Evolutionary conservation across 2,888 invertebrate genomes (phyloP).

Genomic region (Troides helena): DNA sequence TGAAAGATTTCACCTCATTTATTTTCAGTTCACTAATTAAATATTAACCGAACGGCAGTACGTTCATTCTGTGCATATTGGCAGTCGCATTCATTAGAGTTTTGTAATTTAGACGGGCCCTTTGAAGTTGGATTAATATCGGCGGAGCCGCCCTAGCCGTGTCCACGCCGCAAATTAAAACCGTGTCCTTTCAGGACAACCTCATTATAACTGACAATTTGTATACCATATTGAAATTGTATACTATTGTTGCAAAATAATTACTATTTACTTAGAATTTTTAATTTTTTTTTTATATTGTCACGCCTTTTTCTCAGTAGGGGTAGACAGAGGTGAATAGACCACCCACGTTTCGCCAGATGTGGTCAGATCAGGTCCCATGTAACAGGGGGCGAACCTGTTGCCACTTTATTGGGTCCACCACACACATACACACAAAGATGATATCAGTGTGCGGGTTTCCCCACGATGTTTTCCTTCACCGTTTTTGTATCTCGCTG

Average conservation of each 20-base stretch:
- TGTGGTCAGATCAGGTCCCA: too few species aligned
- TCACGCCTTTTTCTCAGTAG: too few species aligned
- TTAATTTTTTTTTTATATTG: too few species aligned
- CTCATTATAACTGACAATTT: constrained; percentile 63
- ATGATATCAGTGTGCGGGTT: too few species aligned
- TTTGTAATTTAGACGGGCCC: constrained; percentile 63
- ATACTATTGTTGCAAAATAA: constrained; percentile 12
- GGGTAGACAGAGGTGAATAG: too few species aligned
- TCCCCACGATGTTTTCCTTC: too few species aligned
- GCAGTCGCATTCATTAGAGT: constrained; percentile 38
- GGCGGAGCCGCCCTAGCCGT: constrained; percentile 44
- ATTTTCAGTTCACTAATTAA: constrained; percentile 25
- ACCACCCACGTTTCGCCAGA: too few species aligned
- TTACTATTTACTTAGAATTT: too few species aligned
- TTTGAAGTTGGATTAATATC: constrained; percentile 75
- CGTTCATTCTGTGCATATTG: constrained; percentile 26
- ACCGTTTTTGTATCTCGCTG: too few species aligned
- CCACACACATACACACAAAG: too few species aligned
- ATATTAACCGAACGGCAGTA: constrained; percentile 9
- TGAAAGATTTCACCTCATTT: not conserved
- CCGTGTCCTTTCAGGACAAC: constrained; percentile 59
- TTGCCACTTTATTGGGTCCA: too few species aligned
- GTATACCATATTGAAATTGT: constrained; percentile 36
- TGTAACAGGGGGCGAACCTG: too few species aligned
- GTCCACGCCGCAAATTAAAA: constrained; percentile 68